Percentiles rank a stretch among this genome's conserved stretches.
Evolutionary conservation across 2,888 invertebrate genomes (phyloP).

Genomic region (Oegoconia quadripuncta): DNA sequence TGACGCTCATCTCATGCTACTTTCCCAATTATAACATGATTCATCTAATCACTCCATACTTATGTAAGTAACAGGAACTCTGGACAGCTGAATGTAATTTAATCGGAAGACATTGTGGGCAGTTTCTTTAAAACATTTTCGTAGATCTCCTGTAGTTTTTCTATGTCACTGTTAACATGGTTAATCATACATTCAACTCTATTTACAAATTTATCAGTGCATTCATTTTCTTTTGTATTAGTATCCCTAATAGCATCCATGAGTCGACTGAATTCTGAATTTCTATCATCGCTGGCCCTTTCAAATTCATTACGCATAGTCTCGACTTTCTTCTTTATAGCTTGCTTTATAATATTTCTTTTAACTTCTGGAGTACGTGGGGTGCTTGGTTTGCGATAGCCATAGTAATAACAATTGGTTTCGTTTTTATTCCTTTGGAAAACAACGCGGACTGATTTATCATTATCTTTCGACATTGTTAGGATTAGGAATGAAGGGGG

Average conservation of each 20-base stretch:
- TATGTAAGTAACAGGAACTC: no score
- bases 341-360: not conserved
- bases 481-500: no score
- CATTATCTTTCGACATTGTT: not conserved
- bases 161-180: conserved; percentile 29
- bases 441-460: not conserved
- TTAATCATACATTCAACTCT: conserved; percentile 34
- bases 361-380: not conserved
- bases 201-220: conserved; percentile 36
- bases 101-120: conserved; percentile 18
- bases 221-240: conserved; percentile 22
- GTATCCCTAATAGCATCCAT: not conserved
- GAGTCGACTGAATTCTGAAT: not conserved
- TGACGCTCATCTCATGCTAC: no score
- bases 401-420: not conserved
- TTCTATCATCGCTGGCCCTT: not conserved
- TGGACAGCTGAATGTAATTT: no score
- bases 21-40: no score
- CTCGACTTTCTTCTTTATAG: no score
- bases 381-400: not conserved
- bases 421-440: not conserved
- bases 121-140: conserved; percentile 23
- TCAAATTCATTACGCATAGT: not conserved
- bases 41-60: no score
- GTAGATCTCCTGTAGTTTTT: conserved; percentile 14